A percentile compares a stretch with the other conserved stretches of the same genome.
Conservation (phyloP, 1,140 invertebrate species). For the Reticulitermes speratus region DNA sequence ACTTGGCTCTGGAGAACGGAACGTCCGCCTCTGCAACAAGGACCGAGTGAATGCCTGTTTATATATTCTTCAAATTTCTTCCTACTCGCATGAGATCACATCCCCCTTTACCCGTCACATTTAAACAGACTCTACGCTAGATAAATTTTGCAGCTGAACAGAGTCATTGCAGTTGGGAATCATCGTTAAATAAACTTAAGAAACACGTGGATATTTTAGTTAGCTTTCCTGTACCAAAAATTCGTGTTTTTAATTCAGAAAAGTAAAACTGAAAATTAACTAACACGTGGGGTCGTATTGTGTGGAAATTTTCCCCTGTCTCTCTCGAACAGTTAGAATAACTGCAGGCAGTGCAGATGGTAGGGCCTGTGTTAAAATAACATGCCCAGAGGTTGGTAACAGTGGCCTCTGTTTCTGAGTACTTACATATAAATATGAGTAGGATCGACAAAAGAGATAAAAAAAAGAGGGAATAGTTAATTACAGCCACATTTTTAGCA, state of each 20-base stretch:
- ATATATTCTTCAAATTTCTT: no score
- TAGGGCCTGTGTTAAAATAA: neutral
- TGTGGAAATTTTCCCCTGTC: neutral
- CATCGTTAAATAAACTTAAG: no score
- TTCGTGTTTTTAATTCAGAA: neutral
- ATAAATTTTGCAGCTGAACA: no score
- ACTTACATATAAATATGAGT: slow-evolving; percentile 2
- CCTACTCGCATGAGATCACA: no score
- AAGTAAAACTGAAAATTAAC: neutral
- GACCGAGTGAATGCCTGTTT: no score
- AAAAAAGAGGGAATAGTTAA: neutral
- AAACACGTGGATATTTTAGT: no score
- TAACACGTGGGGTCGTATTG: neutral
- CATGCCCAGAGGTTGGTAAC: slow-evolving; percentile 3
- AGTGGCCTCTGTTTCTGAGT: neutral
- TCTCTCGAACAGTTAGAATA: neutral
- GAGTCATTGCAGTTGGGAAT: no score
- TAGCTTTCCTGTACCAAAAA: neutral
- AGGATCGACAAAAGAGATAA: neutral
- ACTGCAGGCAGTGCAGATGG: neutral
- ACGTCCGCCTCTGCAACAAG: no score
- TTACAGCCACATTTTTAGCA: neutral
- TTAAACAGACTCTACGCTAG: no score
- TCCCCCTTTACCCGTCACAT: no score
- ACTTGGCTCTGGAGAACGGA: no score